Percentiles rank a stretch among this genome's conserved stretches.
These are phyloP conservation scores for Tinamus major DNA, from an alignment of 2,797 vertebrate species.

Conservation along the genomic window DNA sequence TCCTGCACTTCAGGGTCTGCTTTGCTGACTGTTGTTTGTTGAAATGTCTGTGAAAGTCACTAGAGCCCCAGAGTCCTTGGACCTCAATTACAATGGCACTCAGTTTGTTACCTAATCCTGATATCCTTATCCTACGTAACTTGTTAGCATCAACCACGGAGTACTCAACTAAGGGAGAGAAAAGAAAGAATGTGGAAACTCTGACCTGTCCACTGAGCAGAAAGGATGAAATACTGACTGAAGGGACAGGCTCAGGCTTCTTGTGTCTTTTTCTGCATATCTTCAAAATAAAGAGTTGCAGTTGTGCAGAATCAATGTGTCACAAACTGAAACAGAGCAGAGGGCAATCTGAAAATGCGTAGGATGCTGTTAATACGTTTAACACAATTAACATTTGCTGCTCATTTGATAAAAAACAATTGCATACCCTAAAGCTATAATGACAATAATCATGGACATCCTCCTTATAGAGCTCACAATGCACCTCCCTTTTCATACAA, in stretches of 20 bases:
- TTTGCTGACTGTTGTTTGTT: neutral
- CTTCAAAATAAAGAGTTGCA: neutral
- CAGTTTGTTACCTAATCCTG: neutral
- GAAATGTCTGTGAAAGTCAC: neutral
- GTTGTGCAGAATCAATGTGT: neutral
- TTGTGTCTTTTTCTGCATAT: accelerated
- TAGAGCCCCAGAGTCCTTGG: neutral
- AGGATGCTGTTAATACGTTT: neutral
- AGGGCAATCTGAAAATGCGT: neutral
- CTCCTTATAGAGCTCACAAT: neutral
- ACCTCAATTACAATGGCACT: neutral
- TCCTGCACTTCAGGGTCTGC: too few relatives aligned
- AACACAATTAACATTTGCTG: neutral
- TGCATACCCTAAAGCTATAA: neutral
- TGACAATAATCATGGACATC: neutral
- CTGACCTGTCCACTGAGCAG: neutral
- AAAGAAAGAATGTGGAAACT: neutral
- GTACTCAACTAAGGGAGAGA: neutral
- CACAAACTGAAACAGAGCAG: neutral
- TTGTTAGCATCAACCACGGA: neutral
- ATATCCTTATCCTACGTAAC: neutral
- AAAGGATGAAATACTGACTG: neutral
- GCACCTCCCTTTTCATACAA: neutral
- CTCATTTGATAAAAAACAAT: neutral
- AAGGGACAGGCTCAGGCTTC: neutral